Percentiles rank a stretch among this genome's conserved stretches.
phyloP scores from a whole-genome alignment of 2,888 invertebrate species.

The Heliconius ethilla region DNA sequence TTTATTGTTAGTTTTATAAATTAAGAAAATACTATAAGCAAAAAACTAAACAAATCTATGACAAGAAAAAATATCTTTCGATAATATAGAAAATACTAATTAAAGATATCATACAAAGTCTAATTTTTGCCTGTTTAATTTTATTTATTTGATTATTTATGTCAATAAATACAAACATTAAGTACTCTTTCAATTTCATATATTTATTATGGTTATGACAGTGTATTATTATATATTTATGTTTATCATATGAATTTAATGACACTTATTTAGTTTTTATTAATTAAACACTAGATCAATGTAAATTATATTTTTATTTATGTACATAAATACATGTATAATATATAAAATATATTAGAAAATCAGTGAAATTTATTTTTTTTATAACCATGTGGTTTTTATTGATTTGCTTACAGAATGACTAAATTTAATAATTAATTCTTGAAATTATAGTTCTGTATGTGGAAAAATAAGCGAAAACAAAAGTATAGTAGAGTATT shows the following conservation, averaged over 20 bases:
- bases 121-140: neutral
- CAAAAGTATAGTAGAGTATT: neutral
- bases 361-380: neutral
- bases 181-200: neutral
- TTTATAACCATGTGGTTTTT: neutral
- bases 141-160: neutral
- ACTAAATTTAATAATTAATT: neutral
- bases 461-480: neutral
- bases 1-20: neutral
- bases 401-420: neutral
- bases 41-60: neutral
- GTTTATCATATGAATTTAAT: neutral
- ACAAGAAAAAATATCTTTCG: neutral
- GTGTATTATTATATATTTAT: neutral
- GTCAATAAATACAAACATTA: neutral
- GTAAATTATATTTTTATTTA: neutral
- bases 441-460: neutral
- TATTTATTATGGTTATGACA: neutral
- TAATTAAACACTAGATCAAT: neutral
- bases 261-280: neutral
- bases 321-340: neutral
- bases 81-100: neutral
- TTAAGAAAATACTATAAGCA: neutral
- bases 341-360: neutral
- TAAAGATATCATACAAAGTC: neutral